A percentile compares a stretch with the other conserved stretches of the same genome.
Conservation (phyloP, 2,113 vertebrate species). For the Chloropsis hardwickii region DNA sequence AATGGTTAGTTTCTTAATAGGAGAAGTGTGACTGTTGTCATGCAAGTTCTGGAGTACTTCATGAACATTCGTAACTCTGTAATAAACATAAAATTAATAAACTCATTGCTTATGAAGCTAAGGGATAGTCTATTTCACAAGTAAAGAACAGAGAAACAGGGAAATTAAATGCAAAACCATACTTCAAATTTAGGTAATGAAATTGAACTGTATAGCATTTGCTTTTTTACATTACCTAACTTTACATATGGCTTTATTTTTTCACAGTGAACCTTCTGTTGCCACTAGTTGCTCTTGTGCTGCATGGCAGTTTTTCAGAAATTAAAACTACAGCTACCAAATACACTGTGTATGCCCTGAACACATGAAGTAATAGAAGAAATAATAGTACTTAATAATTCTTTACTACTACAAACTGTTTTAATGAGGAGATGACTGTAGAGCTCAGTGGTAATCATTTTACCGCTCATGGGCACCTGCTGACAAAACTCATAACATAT, state of each 20-base stretch:
- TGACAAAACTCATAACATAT: neutral
- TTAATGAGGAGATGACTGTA: neutral
- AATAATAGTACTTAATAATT: neutral
- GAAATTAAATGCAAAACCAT: neutral
- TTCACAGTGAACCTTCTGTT: neutral
- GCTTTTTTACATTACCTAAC: neutral
- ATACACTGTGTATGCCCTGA: neutral
- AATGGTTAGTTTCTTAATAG: neutral
- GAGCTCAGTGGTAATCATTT: neutral
- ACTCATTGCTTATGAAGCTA: neutral
- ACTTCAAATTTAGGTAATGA: neutral
- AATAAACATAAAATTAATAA: neutral
- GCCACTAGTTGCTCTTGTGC: neutral
- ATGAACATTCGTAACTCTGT: neutral
- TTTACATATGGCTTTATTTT: neutral
- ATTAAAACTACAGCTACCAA: neutral
- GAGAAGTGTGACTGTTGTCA: neutral
- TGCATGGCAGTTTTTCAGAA: neutral
- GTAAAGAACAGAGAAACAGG: neutral
- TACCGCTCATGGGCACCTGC: neutral
- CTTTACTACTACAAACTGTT: neutral
- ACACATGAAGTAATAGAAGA: neutral
- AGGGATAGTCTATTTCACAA: neutral
- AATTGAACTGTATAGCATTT: neutral
- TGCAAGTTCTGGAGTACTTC: neutral